Conservation (phyloP, 2,888 invertebrate genomes). For the Magallana nippona region DNA sequence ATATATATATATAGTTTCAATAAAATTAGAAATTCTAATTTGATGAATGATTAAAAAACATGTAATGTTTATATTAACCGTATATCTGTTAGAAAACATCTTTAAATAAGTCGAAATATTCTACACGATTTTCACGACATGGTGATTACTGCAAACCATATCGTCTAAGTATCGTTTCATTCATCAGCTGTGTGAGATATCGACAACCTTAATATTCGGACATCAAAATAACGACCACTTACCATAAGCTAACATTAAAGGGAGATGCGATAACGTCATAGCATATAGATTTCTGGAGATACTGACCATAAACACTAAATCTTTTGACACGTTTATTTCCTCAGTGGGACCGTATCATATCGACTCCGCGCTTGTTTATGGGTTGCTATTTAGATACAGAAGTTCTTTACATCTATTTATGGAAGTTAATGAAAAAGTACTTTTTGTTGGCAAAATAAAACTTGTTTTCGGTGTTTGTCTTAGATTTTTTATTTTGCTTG, state of each 20-base stretch:
- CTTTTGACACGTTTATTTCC: slow-evolving; percentile 13
- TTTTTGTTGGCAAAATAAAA: not conserved
- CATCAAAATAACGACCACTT: not conserved
- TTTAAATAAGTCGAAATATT: too few relatives aligned
- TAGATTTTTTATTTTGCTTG: not conserved
- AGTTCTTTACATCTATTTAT: not conserved
- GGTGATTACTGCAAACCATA: too few relatives aligned
- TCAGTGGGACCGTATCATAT: not conserved
- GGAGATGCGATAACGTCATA: not conserved
- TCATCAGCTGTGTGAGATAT: not conserved
- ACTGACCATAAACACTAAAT: slow-evolving; percentile 9
- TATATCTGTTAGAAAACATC: too few relatives aligned
- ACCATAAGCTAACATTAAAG: not conserved
- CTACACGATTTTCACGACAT: too few relatives aligned
- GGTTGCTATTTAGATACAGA: not conserved
- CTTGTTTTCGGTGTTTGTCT: not conserved
- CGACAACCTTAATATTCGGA: not conserved
- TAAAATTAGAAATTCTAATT: too few relatives aligned
- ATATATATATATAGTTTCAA: too few relatives aligned
- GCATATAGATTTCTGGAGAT: not conserved
- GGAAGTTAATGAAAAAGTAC: slow-evolving; percentile 1
- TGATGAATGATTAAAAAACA: too few relatives aligned
- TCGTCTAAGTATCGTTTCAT: too few relatives aligned
- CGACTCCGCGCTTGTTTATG: not conserved
- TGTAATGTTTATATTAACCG: too few relatives aligned